Conservation (phyloP, 2,113 vertebrate genomes). For the Crotalus horridus region DNA sequence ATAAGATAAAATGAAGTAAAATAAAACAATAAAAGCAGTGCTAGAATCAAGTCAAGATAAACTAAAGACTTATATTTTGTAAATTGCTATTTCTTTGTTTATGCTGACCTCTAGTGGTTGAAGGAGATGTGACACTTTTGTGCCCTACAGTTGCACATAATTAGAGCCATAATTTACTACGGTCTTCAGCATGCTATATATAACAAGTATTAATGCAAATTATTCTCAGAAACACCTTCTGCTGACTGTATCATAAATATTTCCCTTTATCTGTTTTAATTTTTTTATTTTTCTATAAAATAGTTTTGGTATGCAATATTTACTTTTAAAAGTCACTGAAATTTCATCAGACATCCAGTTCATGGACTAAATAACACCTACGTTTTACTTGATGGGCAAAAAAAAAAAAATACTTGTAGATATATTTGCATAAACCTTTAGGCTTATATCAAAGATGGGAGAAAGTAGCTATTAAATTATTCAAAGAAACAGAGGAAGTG, state of each 20-base stretch:
- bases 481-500: background rate
- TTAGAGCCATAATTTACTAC: background rate
- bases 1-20: background rate
- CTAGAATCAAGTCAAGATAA: background rate
- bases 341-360: constrained; percentile 2
- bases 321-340: constrained; percentile 3
- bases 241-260: background rate
- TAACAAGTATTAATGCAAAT: background rate
- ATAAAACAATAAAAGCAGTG: background rate
- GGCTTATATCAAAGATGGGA: background rate
- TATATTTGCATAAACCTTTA: background rate
- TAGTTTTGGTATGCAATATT: background rate
- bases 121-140: background rate
- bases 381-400: background rate
- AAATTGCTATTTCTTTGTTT: constrained; percentile 27
- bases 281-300: constrained; percentile 3
- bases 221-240: background rate
- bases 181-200: background rate
- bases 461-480: background rate
- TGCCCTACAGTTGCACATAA: background rate
- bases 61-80: background rate
- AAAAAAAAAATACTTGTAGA: constrained; percentile 23
- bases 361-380: background rate
- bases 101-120: constrained; percentile 49
- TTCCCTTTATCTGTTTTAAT: constrained; percentile 48